Percentiles rank a stretch among this genome's conserved stretches.
phyloP scores from a whole-genome alignment of 2,888 invertebrate genomes.

The Monochamus alternatus region DNA sequence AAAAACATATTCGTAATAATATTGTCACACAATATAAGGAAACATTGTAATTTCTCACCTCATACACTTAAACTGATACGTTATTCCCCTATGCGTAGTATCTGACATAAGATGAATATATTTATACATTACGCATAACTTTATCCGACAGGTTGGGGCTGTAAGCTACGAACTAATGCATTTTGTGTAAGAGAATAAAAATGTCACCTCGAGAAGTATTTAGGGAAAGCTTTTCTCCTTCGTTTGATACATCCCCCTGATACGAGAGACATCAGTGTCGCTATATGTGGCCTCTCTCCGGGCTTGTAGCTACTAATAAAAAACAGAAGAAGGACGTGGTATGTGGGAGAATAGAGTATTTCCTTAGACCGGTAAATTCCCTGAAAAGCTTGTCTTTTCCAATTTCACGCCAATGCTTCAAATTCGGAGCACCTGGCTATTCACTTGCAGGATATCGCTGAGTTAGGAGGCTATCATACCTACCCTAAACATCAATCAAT shows the following conservation, averaged over 20 bases:
- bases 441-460: constrained; percentile 46
- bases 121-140: neutral
- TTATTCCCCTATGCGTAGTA: no score
- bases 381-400: constrained; percentile 41
- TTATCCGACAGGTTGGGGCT: neutral
- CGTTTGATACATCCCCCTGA: constrained; percentile 24
- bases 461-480: constrained; percentile 41
- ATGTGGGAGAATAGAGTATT: constrained; percentile 28
- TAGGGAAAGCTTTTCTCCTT: constrained; percentile 23
- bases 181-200: constrained; percentile 25
- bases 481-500: constrained; percentile 47
- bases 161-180: constrained; percentile 3
- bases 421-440: constrained; percentile 48
- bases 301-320: constrained; percentile 26
- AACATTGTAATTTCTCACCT: no score
- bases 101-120: neutral
- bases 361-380: constrained; percentile 27
- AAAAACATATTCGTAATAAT: no score
- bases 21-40: no score
- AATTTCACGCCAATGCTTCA: constrained; percentile 49
- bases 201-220: constrained; percentile 21
- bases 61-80: no score
- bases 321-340: constrained; percentile 16
- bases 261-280: constrained; percentile 30
- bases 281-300: constrained; percentile 16